Evolutionary conservation across 2,888 invertebrate genomes (phyloP), one percentile per base, ranked within the genome.

Genomic region (Brenthis hecate): DNA sequence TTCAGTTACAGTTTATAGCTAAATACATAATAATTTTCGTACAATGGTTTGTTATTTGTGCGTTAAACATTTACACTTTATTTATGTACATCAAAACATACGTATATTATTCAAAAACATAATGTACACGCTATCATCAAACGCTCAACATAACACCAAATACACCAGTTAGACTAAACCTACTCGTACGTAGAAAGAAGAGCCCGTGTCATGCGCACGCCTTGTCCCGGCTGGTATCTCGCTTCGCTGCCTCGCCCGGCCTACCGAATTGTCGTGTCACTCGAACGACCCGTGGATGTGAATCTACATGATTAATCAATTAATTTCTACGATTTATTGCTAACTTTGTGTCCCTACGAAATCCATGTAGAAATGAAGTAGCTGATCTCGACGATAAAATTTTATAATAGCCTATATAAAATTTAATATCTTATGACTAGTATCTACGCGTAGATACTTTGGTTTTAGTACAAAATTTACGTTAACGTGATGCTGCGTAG

Each of bases 51-150:
- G 58, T 87, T 89, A 91, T 90, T 92, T 92, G 92, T 92, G 92
- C 92, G 92, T 92, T 92, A 91, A 91, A 92, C 91, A 91, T 91
- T 91, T 92, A 92, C 88, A 91, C 86, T 84, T 92, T 91, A 92
- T 89, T 89, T 92, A 92, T 92, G 87, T 92, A 92, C 92, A 92
- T 85, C 90, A 90, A 92, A 90, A 89, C 87, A 91, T 91, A 91
- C 89, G 85, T 89, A 89, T 89, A 89, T 89, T 85, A 89, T 85
- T 87, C 81, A 83, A 87, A 88, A 90, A 89, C 86, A 85, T 85
- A 91, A 88, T 87, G 77, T 85, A 86, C 84, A 87, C 82, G 78
- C 89, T 88, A 90, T 88, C 86, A 87, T 82, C 85, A 81, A 89
- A 90, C 84, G 72, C 85, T 80, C 81, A 90, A 88, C 83, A 71